Evolutionary conservation across 2,797 vertebrate genomes (phyloP), one percentile per base, ranked within the genome.

Genomic region (Pseudomugil gertrudae): DNA sequence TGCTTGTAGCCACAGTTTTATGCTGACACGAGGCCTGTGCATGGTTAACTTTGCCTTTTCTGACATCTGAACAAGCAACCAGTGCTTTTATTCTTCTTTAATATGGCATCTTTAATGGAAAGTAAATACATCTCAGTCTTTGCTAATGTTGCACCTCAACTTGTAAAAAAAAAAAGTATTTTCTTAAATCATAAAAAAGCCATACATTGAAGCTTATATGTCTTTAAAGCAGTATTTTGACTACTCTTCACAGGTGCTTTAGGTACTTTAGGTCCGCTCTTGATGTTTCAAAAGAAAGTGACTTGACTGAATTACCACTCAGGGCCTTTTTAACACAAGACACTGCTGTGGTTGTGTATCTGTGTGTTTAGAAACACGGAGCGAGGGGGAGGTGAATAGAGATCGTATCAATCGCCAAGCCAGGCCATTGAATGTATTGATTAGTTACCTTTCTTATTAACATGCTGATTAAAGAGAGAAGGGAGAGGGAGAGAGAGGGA

Each of bases 381-480:
- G 85, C 35, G 48, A 77, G 88, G 90, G 90, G 90, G 90, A 88
- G 91, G 87, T 87, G 92, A 87, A 89, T 82, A 83, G 85, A 93
- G 93, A 93, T 94, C 92, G 92, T 94, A 91, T 85, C 91, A 92
- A 90, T 94, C 89, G 74, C 63, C 86, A 85, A 87, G 81, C 89
- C 87, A 91, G 93, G 90, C 91, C 87, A 93, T 93, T 76, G 92
- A 94, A 93, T 85, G 72, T 94, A 89, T 93, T 93, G 74, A 94
- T 94, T 94, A 92, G 78, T 93, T 93, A 91, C 92, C 85, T 84
- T 94, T 91, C 88, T 94, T 89, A 92, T 93, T 93, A 94, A 92
- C 88, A 94, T 94, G 92, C 94, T 91, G 91, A 89, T 93, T 94
- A 94, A 90, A 89, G 89, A 91, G 84, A 75, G 90, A 86, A 85